Base-by-base conservation (phyloP, 2,888 invertebrate genomes). In the Litoditis marina region DNA sequence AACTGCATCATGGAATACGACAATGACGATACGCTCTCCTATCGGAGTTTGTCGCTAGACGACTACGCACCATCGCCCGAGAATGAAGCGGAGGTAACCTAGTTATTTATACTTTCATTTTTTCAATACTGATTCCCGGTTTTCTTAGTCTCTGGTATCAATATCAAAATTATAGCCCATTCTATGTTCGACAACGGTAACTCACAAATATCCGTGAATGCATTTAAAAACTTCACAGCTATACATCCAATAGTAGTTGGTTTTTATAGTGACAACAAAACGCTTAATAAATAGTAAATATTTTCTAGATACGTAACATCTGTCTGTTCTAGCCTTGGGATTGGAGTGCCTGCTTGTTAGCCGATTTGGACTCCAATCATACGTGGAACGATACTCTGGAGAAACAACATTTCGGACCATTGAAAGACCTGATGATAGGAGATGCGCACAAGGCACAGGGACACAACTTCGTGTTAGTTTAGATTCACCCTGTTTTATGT, bases 321-420 rank as follows among this genome's bases (percentile, higher is more conserved):
- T 50, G 2, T 22, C 49, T 30, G 0, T 58, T 58, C 8, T 28
- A 58, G 58, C 25, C 27, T 8, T 73, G 73, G 73, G 73, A 73
- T 25, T 73, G 71, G 32, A 62, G 60, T 1, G 64, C 66, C 36
- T 70, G 71, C 25, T 65, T 73, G 19, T 56, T 70, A 16, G 70
- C 70, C 28, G 75, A 75, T 31, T 63, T 75, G 30, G 75, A 75
- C 49, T 68, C 69, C 3, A 66, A 64, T 8, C 71, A 73, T 49
- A 57, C 56, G 5, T 75, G 75, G 75, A 73, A 73, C 56, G 75
- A 75, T 46, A 76, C 75, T 7, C 66, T 77, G 44, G 75, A 77
- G 55, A 61, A 67, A 51, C 79, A 79, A 50, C 79, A 77, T 51
- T 79, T 79, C 57, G 78, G 79, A 8, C 74, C 77, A 1, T 54